These are phyloP conservation scores for Clarias laeviceps DNA, from an alignment of 2,797 vertebrate genomes.

Conservation along the genomic window DNA sequence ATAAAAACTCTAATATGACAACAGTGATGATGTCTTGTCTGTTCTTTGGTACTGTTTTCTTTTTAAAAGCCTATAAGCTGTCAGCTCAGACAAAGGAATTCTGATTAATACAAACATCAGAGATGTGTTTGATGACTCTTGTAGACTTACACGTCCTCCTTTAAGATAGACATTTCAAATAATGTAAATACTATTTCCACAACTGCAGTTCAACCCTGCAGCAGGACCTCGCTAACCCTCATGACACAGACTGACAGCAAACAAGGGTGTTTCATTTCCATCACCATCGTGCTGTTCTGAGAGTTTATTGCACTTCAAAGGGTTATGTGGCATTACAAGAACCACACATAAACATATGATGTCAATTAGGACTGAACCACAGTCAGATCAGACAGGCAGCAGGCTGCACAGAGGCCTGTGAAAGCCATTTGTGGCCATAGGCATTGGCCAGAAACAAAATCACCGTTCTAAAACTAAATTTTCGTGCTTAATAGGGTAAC, in stretches of 20 bases:
- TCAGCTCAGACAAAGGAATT: not conserved
- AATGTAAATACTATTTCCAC: not conserved
- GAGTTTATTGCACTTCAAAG: constrained; percentile 52
- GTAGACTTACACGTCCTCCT: not conserved
- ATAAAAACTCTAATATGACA: constrained; percentile 75
- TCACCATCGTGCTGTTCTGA: constrained; percentile 22
- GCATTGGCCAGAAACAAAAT: constrained; percentile 43
- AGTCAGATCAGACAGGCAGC: constrained; percentile 50
- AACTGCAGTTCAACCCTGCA: not conserved
- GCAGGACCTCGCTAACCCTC: not conserved
- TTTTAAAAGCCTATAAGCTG: constrained; percentile 5
- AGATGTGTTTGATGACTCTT: not conserved
- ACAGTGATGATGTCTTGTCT: constrained; percentile 45
- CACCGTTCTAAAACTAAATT: constrained; percentile 32
- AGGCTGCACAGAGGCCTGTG: constrained; percentile 50
- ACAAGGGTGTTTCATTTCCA: constrained; percentile 41
- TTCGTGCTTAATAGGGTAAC: constrained; percentile 37
- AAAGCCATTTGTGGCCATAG: constrained; percentile 58
- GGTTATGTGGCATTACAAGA: constrained; percentile 44
- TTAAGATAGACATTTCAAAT: not conserved
- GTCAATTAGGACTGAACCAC: constrained; percentile 53
- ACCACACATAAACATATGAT: constrained; percentile 52
- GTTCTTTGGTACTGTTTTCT: constrained; percentile 40
- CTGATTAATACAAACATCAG: not conserved
- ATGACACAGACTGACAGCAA: not conserved